Percentiles rank a stretch among this genome's conserved stretches.
Conservation (phyloP, 2,888 invertebrate species). For the Calameuta idolon region DNA sequence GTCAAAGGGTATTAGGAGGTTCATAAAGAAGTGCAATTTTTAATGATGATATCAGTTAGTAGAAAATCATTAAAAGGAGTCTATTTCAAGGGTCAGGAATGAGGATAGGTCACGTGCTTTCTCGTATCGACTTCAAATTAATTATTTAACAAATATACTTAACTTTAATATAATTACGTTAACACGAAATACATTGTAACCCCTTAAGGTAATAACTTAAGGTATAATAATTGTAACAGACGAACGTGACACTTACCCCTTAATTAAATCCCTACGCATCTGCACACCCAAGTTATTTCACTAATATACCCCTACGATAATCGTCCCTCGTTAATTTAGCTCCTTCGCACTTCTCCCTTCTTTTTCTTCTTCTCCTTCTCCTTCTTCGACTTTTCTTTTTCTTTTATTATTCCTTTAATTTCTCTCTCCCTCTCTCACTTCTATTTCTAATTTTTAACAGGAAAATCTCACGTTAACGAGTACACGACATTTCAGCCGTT, state of each 20-base stretch:
- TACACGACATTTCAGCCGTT: background rate
- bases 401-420: background rate
- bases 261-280: constrained; percentile 35
- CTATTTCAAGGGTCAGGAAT: background rate
- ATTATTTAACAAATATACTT: background rate
- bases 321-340: constrained; percentile 22
- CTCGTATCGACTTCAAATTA: background rate
- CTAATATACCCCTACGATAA: constrained; percentile 23
- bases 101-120: background rate
- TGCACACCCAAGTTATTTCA: constrained; percentile 24
- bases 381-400: background rate
- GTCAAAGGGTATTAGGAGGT: background rate
- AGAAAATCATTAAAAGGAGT: background rate
- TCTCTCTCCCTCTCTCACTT: background rate
- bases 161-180: background rate
- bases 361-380: background rate
- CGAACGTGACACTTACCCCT: constrained; percentile 29
- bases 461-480: background rate
- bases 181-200: background rate
- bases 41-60: background rate
- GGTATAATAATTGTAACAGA: background rate
- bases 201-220: background rate
- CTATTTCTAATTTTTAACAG: background rate
- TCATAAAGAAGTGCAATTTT: background rate
- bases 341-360: constrained; percentile 14